These are phyloP conservation scores for Nibea coibor DNA, from an alignment of 2,113 vertebrate species.

Conservation along the genomic window DNA sequence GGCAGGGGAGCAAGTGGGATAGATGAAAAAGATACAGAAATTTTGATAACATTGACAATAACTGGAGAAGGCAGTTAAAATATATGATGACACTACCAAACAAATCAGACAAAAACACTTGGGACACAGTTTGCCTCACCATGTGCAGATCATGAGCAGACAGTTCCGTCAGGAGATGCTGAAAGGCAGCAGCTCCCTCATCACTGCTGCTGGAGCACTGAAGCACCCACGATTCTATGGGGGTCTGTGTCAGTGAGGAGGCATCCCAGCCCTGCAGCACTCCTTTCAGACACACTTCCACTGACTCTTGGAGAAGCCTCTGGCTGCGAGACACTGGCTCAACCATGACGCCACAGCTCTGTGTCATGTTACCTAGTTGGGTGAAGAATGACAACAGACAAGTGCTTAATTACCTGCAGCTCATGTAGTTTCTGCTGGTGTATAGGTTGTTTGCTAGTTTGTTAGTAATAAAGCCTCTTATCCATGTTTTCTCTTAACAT, in stretches of 20 bases:
- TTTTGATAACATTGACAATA: no score
- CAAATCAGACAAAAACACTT: no score
- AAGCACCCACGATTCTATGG: slow-evolving; percentile 89
- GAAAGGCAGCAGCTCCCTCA: slow-evolving; percentile 68
- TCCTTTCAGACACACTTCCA: slow-evolving; percentile 86
- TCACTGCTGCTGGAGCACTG: slow-evolving; percentile 51
- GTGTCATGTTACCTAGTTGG: slow-evolving; percentile 61
- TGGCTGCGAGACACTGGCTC: slow-evolving; percentile 87
- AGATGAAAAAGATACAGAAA: no score
- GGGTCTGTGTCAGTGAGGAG: slow-evolving; percentile 61
- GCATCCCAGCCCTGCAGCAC: slow-evolving; percentile 80
- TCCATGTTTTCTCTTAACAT: no score
- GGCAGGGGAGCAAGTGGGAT: no score
- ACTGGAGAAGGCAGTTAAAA: no score
- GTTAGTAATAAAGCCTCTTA: neutral
- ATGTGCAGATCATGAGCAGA: slow-evolving; percentile 79
- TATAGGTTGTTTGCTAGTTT: neutral
- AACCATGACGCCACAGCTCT: slow-evolving; percentile 83
- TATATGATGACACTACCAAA: no score
- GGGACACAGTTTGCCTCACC: slow-evolving; percentile 81
- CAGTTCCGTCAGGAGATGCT: slow-evolving; percentile 81
- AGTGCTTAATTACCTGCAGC: neutral
- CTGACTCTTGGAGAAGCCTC: slow-evolving; percentile 74
- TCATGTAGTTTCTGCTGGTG: neutral
- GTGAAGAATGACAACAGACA: slow-evolving; percentile 17